A percentile compares a stretch with the other conserved stretches of the same genome.
Conservation (phyloP, 2,797 vertebrate species). For the Phylloscopus collybita region DNA sequence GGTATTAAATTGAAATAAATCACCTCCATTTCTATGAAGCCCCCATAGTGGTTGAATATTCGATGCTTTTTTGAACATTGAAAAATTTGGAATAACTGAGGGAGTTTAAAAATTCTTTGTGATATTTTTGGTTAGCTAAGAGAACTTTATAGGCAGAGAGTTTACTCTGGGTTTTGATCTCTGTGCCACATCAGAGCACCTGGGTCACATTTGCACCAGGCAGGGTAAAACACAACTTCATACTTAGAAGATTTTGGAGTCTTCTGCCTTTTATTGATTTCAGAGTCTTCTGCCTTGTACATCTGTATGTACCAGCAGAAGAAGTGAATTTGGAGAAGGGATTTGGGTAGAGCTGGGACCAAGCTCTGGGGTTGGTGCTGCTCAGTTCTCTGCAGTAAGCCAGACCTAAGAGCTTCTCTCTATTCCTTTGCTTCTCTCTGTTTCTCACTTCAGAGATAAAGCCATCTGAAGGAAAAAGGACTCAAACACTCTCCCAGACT, state of each 20-base stretch:
- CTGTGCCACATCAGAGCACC: background rate
- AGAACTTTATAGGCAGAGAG: background rate
- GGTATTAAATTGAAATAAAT: background rate
- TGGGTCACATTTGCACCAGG: background rate
- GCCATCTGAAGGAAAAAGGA: slow-evolving; percentile 42
- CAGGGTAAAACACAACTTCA: background rate
- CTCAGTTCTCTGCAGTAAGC: background rate
- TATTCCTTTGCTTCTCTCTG: background rate
- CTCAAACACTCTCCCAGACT: background rate
- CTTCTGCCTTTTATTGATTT: background rate
- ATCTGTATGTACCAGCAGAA: background rate
- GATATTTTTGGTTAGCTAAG: background rate
- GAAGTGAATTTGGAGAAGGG: background rate
- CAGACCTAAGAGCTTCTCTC: background rate
- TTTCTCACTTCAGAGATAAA: slow-evolving; percentile 30
- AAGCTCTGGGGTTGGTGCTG: background rate
- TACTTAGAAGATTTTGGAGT: background rate
- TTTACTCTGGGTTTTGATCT: background rate
- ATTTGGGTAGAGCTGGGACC: background rate
- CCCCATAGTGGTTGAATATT: background rate
- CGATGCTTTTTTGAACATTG: background rate
- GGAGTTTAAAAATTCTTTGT: background rate
- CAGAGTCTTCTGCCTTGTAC: background rate
- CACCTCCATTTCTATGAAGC: background rate
- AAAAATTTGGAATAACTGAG: background rate